Evolutionary conservation across 1,140 invertebrate species (phyloP), one percentile per base, ranked within the genome.

Genomic region (Drosophila repleta): DNA sequence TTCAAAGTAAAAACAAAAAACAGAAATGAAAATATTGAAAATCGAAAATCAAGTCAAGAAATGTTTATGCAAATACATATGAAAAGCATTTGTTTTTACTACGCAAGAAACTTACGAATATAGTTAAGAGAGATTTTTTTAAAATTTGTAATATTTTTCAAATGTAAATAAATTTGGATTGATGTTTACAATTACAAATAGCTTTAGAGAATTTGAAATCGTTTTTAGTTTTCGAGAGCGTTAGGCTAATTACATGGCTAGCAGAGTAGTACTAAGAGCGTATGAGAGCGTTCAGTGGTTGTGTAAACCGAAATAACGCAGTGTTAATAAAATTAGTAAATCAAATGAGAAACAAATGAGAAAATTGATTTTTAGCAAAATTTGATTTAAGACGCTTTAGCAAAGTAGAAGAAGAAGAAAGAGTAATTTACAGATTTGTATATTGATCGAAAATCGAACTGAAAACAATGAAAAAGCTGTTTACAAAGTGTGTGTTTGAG

Each of bases 251-350:
- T 85, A 85, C 77, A 85, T 79, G 80, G 80, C 76, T 84, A 73
- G 80, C 80, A 76, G 80, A 83, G 67, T 83, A 79, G 80, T 79
- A 79, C 80, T 79, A 84, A 84, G 76, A 83, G 80, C 80, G 72
- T 84, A 79, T 83, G 79, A 82, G 71, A 65, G 67, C 45, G 61
- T 52, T 45, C 18, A 61, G 51, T 49, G 51, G 51, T 15, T 56
- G 60, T 77, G 26, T 43, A 18, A 62, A 72, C 29, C 51, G 26
- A 64, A 70, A 21, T 37, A 66, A 35, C 43, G 17, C 32, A 29
- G 29, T 56, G 21, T 5, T 15, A 5, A 58, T 18, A 35, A 10
- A 20, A 60, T 35, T 29, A n/a, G 4, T 5, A 7, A 29, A 32
- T 20, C 8, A 18, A 10, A 4, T 29, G 26, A 29, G 26, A 11